Percentiles rank a stretch among this genome's conserved stretches.
phyloP scores from a whole-genome alignment of 2,113 vertebrate genomes.

The Recurvirostra avosetta region DNA sequence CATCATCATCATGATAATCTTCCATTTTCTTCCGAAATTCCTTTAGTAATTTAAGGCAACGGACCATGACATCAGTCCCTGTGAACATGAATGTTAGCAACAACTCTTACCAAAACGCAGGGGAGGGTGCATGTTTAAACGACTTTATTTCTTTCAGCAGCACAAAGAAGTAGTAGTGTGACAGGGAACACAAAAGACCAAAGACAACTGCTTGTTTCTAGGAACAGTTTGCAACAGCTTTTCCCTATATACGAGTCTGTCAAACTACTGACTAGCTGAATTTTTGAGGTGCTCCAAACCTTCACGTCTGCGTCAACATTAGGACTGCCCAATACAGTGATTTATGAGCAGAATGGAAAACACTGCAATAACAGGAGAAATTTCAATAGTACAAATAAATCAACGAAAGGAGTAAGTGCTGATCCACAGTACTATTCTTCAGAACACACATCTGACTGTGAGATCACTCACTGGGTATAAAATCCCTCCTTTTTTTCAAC shows the following conservation, averaged over 20 bases:
- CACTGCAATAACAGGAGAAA: background rate
- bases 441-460: background rate
- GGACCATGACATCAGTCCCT: constrained; percentile 87
- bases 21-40: constrained; percentile 81
- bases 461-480: background rate
- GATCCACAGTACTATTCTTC: background rate
- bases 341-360: background rate
- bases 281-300: background rate
- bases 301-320: background rate
- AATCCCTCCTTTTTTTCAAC: background rate
- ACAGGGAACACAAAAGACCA: background rate
- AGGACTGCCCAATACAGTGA: background rate
- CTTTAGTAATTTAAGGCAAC: constrained; percentile 86
- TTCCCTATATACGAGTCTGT: background rate
- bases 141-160: background rate
- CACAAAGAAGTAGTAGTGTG: background rate
- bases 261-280: background rate
- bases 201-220: background rate
- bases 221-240: background rate
- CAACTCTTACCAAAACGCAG: background rate
- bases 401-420: background rate
- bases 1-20: constrained; percentile 81
- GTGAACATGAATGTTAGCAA: background rate
- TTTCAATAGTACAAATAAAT: background rate
- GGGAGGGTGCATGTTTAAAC: accelerated